Evolutionary conservation across 92 coral and sea anemone species (phyloP), one percentile per base, ranked within the genome.

Genomic region (Umimayanthus kanabou): DNA sequence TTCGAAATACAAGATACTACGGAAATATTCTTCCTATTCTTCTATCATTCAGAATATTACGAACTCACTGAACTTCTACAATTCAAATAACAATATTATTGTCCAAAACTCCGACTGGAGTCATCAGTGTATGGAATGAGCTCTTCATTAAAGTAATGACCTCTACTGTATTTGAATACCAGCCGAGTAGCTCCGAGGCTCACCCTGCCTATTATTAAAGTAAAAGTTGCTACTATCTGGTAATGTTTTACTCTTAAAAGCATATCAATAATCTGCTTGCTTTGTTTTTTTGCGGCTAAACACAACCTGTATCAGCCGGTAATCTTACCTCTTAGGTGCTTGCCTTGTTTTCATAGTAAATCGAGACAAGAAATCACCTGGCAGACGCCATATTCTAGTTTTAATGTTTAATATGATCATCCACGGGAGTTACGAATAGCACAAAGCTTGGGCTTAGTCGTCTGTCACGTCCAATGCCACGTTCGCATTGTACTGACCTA

Each of bases 311-410:
- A 33, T 72, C 37, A 33, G 33, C 14, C 82, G 64, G 22, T 49
- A 45, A 78, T 78, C 82, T 78, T 47, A 49, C 40, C 11, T 78
- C 22, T 78, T 25, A 45, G 37, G 66, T 43, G 39, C 22, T 78
- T 50, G 82, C 82, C 66, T 78, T 78, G 82, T 78, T 78, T 78
- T 78, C 30, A 47, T 78, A 47, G 82, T 78, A 78, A 78, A 43
- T 18, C 66, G 64, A 78, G 82, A 78, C 82, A 78, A 43, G 66
- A 78, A 72, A 72, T 28, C 76, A 15, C 82, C 61, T 47, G 45
- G 28, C 47, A 43, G 18, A 18, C 82, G 49, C 37, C 37, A 45
- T 49, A 72, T 49, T 78, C 66, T 78, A 47, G 20, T 43, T 78
- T 47, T 45, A 14, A 78, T 16, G 58, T 43, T 47, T 72, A 78